Evolutionary conservation across 92 coral and sea anemone species (phyloP).

Genomic region (Virgularia gustaviana): DNA sequence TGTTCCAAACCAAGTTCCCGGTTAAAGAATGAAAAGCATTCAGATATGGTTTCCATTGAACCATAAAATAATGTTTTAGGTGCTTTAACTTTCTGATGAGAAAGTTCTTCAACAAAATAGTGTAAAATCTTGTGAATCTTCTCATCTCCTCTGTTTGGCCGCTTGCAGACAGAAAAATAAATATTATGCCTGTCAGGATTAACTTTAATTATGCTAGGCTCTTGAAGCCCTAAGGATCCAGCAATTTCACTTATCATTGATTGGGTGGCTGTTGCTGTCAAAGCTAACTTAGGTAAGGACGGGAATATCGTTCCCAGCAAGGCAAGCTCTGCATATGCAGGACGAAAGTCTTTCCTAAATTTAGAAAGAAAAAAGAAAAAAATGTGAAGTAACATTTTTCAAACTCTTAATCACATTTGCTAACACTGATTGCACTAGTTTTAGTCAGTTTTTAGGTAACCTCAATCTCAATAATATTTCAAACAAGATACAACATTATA

Average conservation of each 20-base stretch:
- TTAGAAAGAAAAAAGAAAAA: background rate
- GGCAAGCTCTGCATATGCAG: slow-evolving; percentile 38
- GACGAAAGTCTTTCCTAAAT: slow-evolving; percentile 25
- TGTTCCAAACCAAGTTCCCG: slow-evolving; percentile 25
- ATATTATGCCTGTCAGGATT: background rate
- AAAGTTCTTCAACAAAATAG: slow-evolving; percentile 16
- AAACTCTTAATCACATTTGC: too few species aligned
- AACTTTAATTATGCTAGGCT: background rate
- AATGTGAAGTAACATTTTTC: background rate
- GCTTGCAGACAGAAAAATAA: background rate
- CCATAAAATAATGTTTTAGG: slow-evolving; percentile 46
- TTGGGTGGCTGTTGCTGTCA: slow-evolving; percentile 34
- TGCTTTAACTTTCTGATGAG: background rate
- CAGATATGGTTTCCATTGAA: slow-evolving; percentile 42
- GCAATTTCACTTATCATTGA: slow-evolving; percentile 33
- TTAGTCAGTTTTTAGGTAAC: too few species aligned
- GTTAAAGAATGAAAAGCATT: slow-evolving; percentile 42
- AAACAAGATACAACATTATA: background rate
- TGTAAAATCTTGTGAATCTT: background rate
- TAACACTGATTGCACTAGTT: too few species aligned
- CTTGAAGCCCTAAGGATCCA: background rate
- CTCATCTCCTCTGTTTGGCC: background rate
- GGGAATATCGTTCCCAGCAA: slow-evolving; percentile 38
- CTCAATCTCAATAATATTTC: background rate
- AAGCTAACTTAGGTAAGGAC: slow-evolving; percentile 22